Evolutionary conservation across 2,797 vertebrate genomes (phyloP).

Genomic region (Hephaestus fuliginosus): DNA sequence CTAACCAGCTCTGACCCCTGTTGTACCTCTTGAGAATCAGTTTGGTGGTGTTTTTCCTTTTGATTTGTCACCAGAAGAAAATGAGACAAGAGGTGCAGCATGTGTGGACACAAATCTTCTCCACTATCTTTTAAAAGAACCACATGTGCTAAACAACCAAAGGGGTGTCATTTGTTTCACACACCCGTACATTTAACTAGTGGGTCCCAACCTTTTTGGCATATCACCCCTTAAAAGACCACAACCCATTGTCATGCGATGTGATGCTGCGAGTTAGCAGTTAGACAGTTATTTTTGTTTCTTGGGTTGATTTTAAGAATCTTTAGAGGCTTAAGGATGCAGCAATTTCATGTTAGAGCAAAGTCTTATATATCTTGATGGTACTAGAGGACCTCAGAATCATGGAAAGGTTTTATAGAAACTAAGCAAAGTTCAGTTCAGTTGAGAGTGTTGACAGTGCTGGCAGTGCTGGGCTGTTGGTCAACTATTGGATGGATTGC

Average conservation of each 20-base stretch:
- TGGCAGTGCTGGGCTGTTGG: too few relatives aligned
- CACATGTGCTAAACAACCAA: neutral
- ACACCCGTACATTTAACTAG: conserved; percentile 26
- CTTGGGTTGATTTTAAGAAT: neutral
- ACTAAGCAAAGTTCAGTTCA: neutral
- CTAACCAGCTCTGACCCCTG: conserved; percentile 46
- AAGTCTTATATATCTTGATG: neutral
- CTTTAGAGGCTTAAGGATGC: neutral
- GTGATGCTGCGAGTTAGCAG: neutral
- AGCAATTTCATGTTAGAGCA: neutral
- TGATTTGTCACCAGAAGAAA: conserved; percentile 32
- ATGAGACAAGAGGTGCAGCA: conserved; percentile 1
- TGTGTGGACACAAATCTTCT: conserved; percentile 8
- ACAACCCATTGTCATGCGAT: neutral
- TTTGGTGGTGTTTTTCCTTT: neutral
- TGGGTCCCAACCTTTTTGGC: conserved; percentile 1
- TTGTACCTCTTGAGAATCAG: conserved; percentile 4
- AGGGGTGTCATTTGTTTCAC: conserved; percentile 22
- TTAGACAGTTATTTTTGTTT: neutral
- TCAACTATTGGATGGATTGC: too few relatives aligned
- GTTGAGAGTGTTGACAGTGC: too few relatives aligned
- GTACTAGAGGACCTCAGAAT: neutral
- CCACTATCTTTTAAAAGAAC: conserved; percentile 13
- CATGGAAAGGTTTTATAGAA: neutral
- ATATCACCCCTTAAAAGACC: neutral